Evolutionary conservation across 2,888 invertebrate species (phyloP).

Genomic region (Rhyacophila evoluta): DNA sequence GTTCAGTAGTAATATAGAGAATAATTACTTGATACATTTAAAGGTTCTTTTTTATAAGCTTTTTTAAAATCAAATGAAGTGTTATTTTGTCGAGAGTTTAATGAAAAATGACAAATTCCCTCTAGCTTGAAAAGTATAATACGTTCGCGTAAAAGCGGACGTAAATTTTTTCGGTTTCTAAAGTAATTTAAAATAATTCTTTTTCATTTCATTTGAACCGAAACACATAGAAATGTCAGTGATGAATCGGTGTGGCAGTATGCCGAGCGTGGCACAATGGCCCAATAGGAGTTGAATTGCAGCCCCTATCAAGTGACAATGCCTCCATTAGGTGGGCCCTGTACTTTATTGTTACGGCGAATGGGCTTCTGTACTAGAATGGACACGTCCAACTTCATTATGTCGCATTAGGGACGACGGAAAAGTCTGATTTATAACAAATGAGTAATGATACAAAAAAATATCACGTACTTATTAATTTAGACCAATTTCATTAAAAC

Average conservation of each 20-base stretch:
- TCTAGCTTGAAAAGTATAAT: no score
- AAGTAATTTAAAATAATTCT: conserved; percentile 14
- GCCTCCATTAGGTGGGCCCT: conserved; percentile 39
- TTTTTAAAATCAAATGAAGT: no score
- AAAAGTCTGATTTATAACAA: neutral
- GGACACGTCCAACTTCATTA: conserved; percentile 24
- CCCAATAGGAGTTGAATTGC: conserved; percentile 40
- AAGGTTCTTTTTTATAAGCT: no score
- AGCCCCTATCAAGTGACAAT: conserved; percentile 31
- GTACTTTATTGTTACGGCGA: conserved; percentile 11
- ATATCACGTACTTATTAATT: no score
- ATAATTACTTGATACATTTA: no score
- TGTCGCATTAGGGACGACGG: conserved; percentile 6
- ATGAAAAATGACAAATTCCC: no score
- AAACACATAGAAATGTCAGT: conserved; percentile 11
- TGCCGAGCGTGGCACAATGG: conserved; percentile 36
- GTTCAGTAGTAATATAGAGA: no score
- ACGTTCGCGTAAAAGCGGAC: no score
- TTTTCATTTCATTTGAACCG: neutral
- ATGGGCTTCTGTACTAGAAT: conserved; percentile 11
- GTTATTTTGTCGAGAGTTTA: no score
- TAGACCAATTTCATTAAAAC: no score
- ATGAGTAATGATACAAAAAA: neutral
- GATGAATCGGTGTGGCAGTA: conserved; percentile 28
- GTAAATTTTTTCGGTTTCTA: neutral